Evolutionary conservation across 2,797 vertebrate species (phyloP).

Genomic region (Chaetophractus vellerosus): DNA sequence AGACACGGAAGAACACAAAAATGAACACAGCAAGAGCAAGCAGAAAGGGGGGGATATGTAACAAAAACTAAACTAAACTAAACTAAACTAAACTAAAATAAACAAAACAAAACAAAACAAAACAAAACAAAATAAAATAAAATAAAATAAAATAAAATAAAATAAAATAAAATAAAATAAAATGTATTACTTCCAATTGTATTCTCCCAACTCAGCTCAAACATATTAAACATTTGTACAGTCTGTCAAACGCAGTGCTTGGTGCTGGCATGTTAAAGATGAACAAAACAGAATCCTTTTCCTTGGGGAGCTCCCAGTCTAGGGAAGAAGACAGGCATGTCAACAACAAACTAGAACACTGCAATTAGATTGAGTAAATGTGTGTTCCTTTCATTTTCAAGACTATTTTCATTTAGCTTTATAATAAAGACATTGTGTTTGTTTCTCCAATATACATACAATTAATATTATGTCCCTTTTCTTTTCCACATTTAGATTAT

Average conservation of each 20-base stretch:
- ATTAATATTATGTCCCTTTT: slow-evolving; percentile 6
- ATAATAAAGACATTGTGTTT: slow-evolving; percentile 38
- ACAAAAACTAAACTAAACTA: too few relatives aligned
- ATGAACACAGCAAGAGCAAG: too few relatives aligned
- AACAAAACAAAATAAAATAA: too few relatives aligned
- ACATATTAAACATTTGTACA: neutral
- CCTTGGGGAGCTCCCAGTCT: neutral
- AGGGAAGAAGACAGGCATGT: neutral
- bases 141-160: too few relatives aligned
- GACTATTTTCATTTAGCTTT: slow-evolving; percentile 32
- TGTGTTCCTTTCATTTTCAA: neutral
- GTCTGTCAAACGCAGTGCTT: neutral
- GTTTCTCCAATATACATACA: neutral
- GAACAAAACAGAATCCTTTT: neutral
- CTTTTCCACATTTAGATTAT: slow-evolving; percentile 4
- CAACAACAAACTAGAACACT: neutral
- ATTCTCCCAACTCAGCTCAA: neutral
- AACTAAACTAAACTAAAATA: too few relatives aligned
- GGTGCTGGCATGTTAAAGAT: neutral
- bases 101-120: too few relatives aligned
- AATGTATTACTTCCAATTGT: neutral
- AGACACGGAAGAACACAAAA: too few relatives aligned
- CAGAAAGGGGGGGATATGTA: too few relatives aligned
- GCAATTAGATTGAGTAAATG: neutral
- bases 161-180: too few relatives aligned